phyloP scores from a whole-genome alignment of 2,888 invertebrate species.

The Drosophila austrosaltans region DNA sequence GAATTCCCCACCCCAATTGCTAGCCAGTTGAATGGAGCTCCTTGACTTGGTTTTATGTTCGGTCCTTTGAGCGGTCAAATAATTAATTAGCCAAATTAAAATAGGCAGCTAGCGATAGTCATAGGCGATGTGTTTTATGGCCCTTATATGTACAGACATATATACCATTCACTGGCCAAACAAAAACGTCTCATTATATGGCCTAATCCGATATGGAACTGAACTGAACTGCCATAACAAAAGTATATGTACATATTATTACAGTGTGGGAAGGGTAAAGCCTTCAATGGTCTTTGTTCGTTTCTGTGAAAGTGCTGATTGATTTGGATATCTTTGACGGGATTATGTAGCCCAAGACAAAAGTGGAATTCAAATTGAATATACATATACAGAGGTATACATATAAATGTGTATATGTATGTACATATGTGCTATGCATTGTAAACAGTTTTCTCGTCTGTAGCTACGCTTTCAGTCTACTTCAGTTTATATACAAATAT shows the following conservation, averaged over 20 bases:
- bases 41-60: conserved; percentile 38
- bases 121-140: conserved; percentile 46
- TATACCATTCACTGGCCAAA: conserved; percentile 27
- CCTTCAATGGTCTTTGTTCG: background rate
- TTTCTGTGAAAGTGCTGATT: conserved; percentile 37
- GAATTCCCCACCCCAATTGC: conserved; percentile 29
- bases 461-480: conserved; percentile 15
- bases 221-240: background rate
- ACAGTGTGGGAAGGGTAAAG: background rate
- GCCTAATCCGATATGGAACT: conserved; percentile 37
- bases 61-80: conserved; percentile 45
- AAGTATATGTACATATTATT: background rate
- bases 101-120: conserved; percentile 30
- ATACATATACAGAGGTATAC: conserved; percentile 20
- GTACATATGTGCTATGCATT: background rate
- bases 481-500: background rate
- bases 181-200: conserved; percentile 25
- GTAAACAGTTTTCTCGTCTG: conserved; percentile 18
- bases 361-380: conserved; percentile 6
- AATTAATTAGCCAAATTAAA: conserved; percentile 55
- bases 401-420: conserved; percentile 4
- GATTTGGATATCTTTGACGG: conserved; percentile 51
- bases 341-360: conserved; percentile 26
- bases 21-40: conserved; percentile 17
- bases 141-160: conserved; percentile 18